A percentile compares a stretch with the other conserved stretches of the same genome.
phyloP scores from a whole-genome alignment of 2,888 invertebrate species.

The Campopleginae sp. region DNA sequence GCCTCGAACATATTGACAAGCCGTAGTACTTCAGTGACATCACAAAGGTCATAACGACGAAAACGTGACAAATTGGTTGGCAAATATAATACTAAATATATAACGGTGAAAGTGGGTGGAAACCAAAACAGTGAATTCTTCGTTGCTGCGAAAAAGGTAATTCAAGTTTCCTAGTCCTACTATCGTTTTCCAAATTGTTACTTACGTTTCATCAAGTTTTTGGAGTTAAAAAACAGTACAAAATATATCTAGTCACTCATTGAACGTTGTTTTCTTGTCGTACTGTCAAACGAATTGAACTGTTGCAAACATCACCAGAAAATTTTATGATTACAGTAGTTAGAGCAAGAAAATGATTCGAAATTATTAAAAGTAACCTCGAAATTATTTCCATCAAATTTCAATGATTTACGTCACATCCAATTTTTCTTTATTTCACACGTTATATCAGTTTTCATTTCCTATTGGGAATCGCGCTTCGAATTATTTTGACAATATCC shows the following conservation, averaged over 20 bases:
- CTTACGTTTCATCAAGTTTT: neutral
- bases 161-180: neutral
- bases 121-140: conserved; percentile 15
- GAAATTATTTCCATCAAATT: neutral
- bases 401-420: neutral
- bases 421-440: neutral
- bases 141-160: conserved; percentile 38
- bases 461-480: neutral
- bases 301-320: neutral
- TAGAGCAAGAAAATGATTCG: neutral
- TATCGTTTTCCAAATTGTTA: neutral
- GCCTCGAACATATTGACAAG: conserved; percentile 21
- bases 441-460: neutral
- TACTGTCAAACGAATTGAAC: neutral
- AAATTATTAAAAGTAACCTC: conserved; percentile 18
- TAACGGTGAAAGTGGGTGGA: conserved; percentile 36
- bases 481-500: too few relatives aligned
- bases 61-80: conserved; percentile 24
- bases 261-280: neutral
- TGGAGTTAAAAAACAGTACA: neutral
- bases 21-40: conserved; percentile 8
- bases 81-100: conserved; percentile 16
- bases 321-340: neutral
- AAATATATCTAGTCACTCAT: neutral
- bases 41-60: conserved; percentile 44